phyloP scores from a whole-genome alignment of 1,140 invertebrate genomes.

The Dreissena rostriformis region DNA sequence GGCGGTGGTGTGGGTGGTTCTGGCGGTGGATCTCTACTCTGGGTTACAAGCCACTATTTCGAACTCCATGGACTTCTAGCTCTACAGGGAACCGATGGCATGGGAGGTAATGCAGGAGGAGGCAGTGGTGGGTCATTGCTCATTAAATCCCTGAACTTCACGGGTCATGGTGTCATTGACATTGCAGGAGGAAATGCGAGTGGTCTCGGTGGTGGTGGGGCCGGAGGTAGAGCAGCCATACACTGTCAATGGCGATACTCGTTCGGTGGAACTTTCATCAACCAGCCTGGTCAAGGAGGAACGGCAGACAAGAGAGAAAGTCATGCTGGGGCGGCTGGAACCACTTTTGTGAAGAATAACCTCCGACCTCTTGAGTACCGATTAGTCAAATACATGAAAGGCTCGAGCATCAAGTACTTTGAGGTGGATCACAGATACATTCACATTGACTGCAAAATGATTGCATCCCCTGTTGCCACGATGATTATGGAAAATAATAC shows the following conservation, averaged over 20 bases:
- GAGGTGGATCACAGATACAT: conserved; percentile 72
- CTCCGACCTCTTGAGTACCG: conserved; percentile 71
- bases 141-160: conserved; percentile 72
- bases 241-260: conserved; percentile 70
- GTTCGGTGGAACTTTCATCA: conserved; percentile 69
- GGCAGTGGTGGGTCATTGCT: conserved; percentile 71
- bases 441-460: conserved; percentile 69
- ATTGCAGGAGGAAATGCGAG: conserved; percentile 57
- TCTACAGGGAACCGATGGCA: conserved; percentile 64
- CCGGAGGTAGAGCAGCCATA: conserved; percentile 69
- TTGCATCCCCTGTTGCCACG: conserved; percentile 64
- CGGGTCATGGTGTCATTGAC: conserved; percentile 72
- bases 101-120: conserved; percentile 65
- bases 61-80: conserved; percentile 71
- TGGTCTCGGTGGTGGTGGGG: conserved; percentile 65
- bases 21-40: conserved; percentile 70
- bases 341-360: conserved; percentile 73
- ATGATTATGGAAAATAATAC: conserved; percentile 70
- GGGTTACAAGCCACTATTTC: conserved; percentile 67
- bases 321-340: conserved; percentile 70
- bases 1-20: conserved; percentile 66
- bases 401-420: conserved; percentile 67
- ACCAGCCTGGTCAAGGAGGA: conserved; percentile 66
- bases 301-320: conserved; percentile 14
- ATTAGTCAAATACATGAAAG: conserved; percentile 68